Conservation (phyloP, 2,113 vertebrate genomes). For the Catharus minimus region DNA sequence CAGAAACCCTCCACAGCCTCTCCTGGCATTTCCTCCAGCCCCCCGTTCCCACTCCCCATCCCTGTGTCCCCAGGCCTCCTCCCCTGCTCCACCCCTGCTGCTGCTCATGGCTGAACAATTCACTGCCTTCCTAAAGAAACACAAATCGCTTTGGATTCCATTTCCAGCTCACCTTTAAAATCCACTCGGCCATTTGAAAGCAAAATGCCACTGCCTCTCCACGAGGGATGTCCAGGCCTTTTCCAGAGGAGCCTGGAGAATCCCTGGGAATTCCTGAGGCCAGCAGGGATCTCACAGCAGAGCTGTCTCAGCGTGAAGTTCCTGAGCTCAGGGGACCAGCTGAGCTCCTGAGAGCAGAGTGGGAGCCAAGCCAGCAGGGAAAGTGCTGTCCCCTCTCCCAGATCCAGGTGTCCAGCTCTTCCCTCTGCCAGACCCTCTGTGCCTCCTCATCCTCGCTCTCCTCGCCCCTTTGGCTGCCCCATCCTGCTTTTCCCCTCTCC, state of each 20-base stretch:
- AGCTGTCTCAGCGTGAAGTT: fast-evolving
- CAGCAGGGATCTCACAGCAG: not conserved
- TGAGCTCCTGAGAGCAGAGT: not conserved
- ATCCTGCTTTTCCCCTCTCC: not conserved
- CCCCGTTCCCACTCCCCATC: not conserved
- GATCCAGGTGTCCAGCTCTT: not conserved
- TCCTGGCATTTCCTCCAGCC: not conserved
- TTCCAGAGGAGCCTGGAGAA: not conserved
- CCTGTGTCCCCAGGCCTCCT: not conserved
- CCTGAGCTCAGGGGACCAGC: fast-evolving
- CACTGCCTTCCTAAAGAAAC: not conserved
- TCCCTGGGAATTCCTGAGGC: not conserved
- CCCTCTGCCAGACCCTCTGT: not conserved
- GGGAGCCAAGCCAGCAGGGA: not conserved
- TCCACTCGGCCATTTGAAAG: fast-evolving
- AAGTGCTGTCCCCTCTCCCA: fast-evolving
- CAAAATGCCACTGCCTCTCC: not conserved
- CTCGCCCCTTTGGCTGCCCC: not conserved
- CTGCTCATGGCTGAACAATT: not conserved
- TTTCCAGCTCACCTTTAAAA: not conserved
- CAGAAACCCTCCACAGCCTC: not conserved
- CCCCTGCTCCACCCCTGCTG: fast-evolving
- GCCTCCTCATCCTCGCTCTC: not conserved
- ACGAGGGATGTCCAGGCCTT: not conserved
- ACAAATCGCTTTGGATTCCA: fast-evolving